phyloP scores from a whole-genome alignment of 2,797 vertebrate species.

The Stomatorhinus walkeri region DNA sequence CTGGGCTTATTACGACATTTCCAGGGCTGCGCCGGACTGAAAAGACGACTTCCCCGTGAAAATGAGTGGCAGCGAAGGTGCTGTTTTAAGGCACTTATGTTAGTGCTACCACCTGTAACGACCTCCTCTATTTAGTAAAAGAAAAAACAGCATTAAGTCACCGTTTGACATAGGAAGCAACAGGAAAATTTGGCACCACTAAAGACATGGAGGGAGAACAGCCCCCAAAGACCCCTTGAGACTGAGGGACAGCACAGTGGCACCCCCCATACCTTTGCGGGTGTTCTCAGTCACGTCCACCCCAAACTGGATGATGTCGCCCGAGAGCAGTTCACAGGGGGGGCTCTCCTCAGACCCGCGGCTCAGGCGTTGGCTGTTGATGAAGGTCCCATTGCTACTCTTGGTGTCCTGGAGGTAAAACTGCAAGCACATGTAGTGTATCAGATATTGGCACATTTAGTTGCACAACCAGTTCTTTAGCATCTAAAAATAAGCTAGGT shows the following conservation, averaged over 20 bases:
- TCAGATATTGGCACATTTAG: neutral
- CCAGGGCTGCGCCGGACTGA: slow-evolving; percentile 9
- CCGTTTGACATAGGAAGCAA: neutral
- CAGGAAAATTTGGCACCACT: neutral
- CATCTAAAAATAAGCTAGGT: neutral
- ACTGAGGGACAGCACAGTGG: neutral
- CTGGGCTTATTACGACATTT: slow-evolving; percentile 28
- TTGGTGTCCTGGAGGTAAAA: slow-evolving; percentile 99
- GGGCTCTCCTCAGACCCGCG: slow-evolving; percentile 97
- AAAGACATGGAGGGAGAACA: neutral
- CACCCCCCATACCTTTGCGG: slow-evolving; percentile 77
- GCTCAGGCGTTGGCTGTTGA: slow-evolving; percentile 98
- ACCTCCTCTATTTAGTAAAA: neutral
- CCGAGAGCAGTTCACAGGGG: slow-evolving; percentile 94
- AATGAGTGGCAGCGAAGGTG: neutral
- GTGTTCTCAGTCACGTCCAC: slow-evolving; percentile 99
- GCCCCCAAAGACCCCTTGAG: neutral
- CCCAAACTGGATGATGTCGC: slow-evolving; percentile 96
- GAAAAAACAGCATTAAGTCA: neutral
- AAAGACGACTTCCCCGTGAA: neutral
- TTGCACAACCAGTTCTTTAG: neutral
- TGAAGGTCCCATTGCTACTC: slow-evolving; percentile 99
- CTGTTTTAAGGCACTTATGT: neutral
- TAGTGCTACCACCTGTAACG: neutral
- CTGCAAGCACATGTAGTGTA: slow-evolving; percentile 54